These are phyloP conservation scores for Plemyria rubiginata DNA, from an alignment of 2,888 invertebrate species.

Conservation along the genomic window DNA sequence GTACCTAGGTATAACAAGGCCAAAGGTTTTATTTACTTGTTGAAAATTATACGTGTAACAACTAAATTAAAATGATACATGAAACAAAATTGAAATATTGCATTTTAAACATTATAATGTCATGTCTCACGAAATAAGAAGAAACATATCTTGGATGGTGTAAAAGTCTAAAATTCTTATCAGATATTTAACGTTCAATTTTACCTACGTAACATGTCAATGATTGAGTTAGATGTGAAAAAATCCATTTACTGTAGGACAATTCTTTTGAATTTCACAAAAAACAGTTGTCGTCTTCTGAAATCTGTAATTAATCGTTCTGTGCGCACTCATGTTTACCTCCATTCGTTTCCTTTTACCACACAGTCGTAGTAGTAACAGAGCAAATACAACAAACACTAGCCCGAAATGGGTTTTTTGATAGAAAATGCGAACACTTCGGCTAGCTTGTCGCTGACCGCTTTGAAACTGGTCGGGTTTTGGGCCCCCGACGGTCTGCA, in stretches of 20 bases:
- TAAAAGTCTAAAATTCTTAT: too few relatives aligned
- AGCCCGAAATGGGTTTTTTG: conserved; percentile 54
- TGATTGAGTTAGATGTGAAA: neutral
- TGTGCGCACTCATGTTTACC: conserved; percentile 43
- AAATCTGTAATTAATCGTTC: conserved; percentile 49
- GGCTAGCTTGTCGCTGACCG: conserved; percentile 63
- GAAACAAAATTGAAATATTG: too few relatives aligned
- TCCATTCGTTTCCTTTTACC: conserved; percentile 28
- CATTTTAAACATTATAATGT: too few relatives aligned
- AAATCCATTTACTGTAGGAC: neutral
- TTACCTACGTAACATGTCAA: neutral
- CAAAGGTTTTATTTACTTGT: too few relatives aligned
- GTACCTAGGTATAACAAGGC: too few relatives aligned
- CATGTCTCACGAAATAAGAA: too few relatives aligned
- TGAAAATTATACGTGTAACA: too few relatives aligned
- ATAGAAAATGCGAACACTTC: conserved; percentile 64
- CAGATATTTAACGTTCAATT: too few relatives aligned
- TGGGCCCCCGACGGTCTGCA: conserved; percentile 63
- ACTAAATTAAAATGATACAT: too few relatives aligned
- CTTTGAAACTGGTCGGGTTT: conserved; percentile 64
- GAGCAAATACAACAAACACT: conserved; percentile 16
- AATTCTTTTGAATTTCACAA: neutral
- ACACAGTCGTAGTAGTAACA: conserved; percentile 5
- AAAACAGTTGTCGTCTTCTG: conserved; percentile 49
- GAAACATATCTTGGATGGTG: too few relatives aligned